Base-by-base conservation (phyloP, 2,797 vertebrate species). In the Hipposideros larvatus region DNA sequence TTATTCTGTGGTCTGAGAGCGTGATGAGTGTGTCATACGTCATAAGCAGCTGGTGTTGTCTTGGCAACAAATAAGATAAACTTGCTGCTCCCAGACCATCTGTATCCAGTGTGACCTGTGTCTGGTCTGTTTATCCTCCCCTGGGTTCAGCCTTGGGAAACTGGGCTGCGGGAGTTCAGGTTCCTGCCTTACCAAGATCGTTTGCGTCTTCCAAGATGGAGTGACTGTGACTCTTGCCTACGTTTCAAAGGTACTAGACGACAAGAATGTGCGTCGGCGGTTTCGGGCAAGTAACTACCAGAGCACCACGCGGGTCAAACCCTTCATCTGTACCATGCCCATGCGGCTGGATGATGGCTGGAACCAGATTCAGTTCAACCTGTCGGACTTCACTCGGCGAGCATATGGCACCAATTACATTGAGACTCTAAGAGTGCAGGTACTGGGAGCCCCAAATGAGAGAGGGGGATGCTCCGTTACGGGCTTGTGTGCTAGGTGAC, bases 351-450 rank as follows among this genome's bases (percentile, higher is more conserved):
- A 99, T 0, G 99, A 99, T 0, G 99, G 99, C 98, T 99, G 99
- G 99, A 99, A 99, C 98, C 99, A 99, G 98, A 99, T 99, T 90
- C 99, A 99, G 98, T 99, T 99, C 98, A 99, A 99, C 98, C 98
- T 99, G 74, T 99, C 99, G 0, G 99, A 99, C 96, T 99, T 99
- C 98, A 99, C 99, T 0, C 99, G 99, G 48, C 99, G 99, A 5
- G 99, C 99, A 0, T 99, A 99, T 0, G 99, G 99, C 61, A 99
- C 99, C 16, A 99, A 99, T 91, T 99, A 99, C 97, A 99, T 99
- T 0, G 99, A 99, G 99, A 99, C 99, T 0, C 98, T 99, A 19
- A 98, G 99, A 71, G 99, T 99, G 75, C 99, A 99, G 99, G 99
- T 99, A 86, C 70, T 14, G 5, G 3, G 51, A 53, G 22, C n/a